Conservation (phyloP, 2,888 invertebrate genomes). For the Pachliopta kotzebuea region DNA sequence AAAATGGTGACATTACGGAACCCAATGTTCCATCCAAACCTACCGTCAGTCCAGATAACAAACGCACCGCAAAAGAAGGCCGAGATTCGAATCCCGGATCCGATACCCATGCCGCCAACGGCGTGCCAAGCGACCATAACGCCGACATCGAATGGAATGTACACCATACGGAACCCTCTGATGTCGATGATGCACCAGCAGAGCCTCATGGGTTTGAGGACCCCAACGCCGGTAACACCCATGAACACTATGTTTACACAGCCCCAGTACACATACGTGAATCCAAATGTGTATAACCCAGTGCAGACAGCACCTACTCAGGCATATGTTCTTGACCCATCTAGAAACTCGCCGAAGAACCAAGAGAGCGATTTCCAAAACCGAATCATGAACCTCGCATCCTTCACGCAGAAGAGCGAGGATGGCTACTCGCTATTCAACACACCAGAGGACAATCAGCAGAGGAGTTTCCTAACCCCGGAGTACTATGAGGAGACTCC, state of each 20-base stretch:
- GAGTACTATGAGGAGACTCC: slow-evolving; percentile 59
- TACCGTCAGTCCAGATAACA: slow-evolving; percentile 62
- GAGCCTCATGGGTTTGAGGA: slow-evolving; percentile 52
- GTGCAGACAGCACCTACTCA: slow-evolving; percentile 34
- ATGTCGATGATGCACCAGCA: slow-evolving; percentile 79
- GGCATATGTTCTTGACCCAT: slow-evolving; percentile 42
- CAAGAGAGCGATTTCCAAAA: slow-evolving; percentile 52
- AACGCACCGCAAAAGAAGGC: slow-evolving; percentile 52
- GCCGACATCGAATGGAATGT: slow-evolving; percentile 85
- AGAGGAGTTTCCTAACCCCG: slow-evolving; percentile 55
- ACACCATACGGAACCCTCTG: slow-evolving; percentile 89
- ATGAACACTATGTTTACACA: slow-evolving; percentile 45
- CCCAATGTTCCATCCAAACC: slow-evolving; percentile 86
- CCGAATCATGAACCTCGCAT: slow-evolving; percentile 64
- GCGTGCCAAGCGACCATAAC: slow-evolving; percentile 77
- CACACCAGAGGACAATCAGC: slow-evolving; percentile 54
- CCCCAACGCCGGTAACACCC: slow-evolving; percentile 44
- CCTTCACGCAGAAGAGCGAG: slow-evolving; percentile 71
- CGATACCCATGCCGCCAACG: slow-evolving; percentile 70
- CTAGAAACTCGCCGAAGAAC: slow-evolving; percentile 46
- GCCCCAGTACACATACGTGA: slow-evolving; percentile 55
- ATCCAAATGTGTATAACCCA: slow-evolving; percentile 53
- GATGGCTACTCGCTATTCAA: slow-evolving; percentile 73
- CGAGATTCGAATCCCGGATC: slow-evolving; percentile 68
- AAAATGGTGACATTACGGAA: slow-evolving; percentile 89